phyloP scores from a whole-genome alignment of 2,888 invertebrate genomes.

The Rhimphoctona megacephalus region DNA sequence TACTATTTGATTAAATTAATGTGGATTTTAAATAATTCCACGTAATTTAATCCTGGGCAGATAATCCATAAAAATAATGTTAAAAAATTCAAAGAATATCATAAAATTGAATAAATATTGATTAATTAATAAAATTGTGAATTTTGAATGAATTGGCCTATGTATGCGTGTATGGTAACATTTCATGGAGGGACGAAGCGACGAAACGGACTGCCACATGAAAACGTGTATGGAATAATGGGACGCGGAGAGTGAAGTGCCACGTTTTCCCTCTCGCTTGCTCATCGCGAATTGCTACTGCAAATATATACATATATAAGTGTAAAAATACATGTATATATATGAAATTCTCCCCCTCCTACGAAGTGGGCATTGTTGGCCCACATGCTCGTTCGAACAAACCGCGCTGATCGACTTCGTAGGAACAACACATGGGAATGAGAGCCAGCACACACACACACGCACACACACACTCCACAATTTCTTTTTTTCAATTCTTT shows the following conservation, averaged over 20 bases:
- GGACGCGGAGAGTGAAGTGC: conserved; percentile 80
- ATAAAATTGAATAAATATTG: background rate
- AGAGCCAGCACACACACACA: conserved; percentile 50
- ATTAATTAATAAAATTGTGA: background rate
- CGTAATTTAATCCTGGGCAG: no score
- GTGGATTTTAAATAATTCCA: no score
- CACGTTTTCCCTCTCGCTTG: conserved; percentile 24
- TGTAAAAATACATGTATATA: conserved; percentile 40
- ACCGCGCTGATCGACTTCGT: conserved; percentile 82
- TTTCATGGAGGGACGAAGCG: conserved; percentile 57
- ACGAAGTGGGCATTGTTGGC: conserved; percentile 84
- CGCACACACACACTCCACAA: background rate
- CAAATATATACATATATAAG: conserved; percentile 37
- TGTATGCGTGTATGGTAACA: conserved; percentile 32
- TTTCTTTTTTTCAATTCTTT: conserved; percentile 50
- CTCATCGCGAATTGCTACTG: conserved; percentile 73
- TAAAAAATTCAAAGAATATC: background rate
- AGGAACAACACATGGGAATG: conserved; percentile 78
- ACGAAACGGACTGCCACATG: conserved; percentile 76
- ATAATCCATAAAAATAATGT: background rate
- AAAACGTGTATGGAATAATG: conserved; percentile 82
- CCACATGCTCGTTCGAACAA: conserved; percentile 84
- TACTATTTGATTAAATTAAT: no score
- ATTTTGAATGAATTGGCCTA: conserved; percentile 66
- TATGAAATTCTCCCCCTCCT: conserved; percentile 25